Percentiles rank a stretch among this genome's conserved stretches.
Evolutionary conservation across 1,140 invertebrate genomes (phyloP).

Genomic region (Pseudomyrmex sp.): DNA sequence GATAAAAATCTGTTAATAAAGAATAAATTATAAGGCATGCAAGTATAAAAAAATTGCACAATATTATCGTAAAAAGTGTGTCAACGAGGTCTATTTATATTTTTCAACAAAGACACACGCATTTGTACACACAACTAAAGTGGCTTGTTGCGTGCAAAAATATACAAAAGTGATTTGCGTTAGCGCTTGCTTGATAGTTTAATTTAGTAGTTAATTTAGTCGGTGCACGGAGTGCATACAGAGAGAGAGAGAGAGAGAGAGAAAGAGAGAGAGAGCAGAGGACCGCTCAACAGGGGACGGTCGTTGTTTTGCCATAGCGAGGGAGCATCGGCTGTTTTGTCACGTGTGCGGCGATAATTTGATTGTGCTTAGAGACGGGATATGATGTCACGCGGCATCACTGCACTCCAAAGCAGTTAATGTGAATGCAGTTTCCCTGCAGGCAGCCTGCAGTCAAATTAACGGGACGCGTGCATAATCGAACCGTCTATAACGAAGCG

Average conservation of each 20-base stretch:
- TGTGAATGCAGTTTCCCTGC: slow-evolving; percentile 61
- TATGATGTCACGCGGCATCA: slow-evolving; percentile 49
- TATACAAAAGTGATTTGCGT: background rate
- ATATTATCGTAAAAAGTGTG: too few relatives aligned
- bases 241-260: too few relatives aligned
- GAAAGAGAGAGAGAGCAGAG: background rate
- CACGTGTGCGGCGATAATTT: slow-evolving; percentile 59
- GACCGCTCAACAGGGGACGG: slow-evolving; percentile 1
- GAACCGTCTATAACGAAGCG: slow-evolving; percentile 22
- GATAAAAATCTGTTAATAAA: too few relatives aligned
- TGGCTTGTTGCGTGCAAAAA: background rate
- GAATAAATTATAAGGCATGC: too few relatives aligned
- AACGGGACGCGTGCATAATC: slow-evolving; percentile 49
- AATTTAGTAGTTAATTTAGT: slow-evolving; percentile 58
- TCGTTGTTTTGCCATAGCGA: slow-evolving; percentile 53
- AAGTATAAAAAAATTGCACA: too few relatives aligned
- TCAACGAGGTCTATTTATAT: background rate
- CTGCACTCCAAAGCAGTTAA: slow-evolving; percentile 52
- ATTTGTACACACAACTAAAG: background rate
- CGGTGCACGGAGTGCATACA: background rate
- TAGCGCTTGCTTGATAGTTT: slow-evolving; percentile 23
- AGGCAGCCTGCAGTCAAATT: slow-evolving; percentile 64
- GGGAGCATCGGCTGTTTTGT: slow-evolving; percentile 62
- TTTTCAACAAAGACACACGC: background rate
- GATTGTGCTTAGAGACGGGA: slow-evolving; percentile 61